These are phyloP conservation scores for Sanderia malayensis DNA, from an alignment of 30 jellyfish, hydroid and myxozoan species.

Conservation along the genomic window DNA sequence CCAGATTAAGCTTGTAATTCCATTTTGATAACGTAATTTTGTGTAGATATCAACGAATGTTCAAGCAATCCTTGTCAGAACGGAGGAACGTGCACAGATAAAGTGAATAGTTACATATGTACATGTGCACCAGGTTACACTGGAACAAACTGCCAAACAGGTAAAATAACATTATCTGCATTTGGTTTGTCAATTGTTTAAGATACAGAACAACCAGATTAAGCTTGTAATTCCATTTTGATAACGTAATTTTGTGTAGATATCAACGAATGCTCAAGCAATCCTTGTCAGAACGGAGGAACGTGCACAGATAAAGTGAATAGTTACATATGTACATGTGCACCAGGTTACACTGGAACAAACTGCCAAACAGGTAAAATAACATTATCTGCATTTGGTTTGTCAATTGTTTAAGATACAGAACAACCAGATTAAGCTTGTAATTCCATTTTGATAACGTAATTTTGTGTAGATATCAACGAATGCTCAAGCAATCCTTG, in stretches of 20 bases:
- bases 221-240: too few relatives aligned
- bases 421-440: too few relatives aligned
- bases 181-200: too few relatives aligned
- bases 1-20: too few relatives aligned
- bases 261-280: constrained; percentile 21
- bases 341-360: constrained; percentile 10
- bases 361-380: constrained; percentile 9
- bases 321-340: constrained; percentile 10
- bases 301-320: constrained; percentile 11
- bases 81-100: constrained; percentile 20
- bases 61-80: constrained; percentile 16
- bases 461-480: not conserved
- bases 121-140: constrained; percentile 10
- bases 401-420: too few relatives aligned
- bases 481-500: constrained; percentile 1
- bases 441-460: too few relatives aligned
- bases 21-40: not conserved
- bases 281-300: constrained; percentile 22
- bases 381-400: too few relatives aligned
- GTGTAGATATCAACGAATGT: constrained; percentile 26
- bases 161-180: constrained; percentile 1
- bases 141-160: constrained; percentile 22
- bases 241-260: constrained; percentile 1
- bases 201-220: too few relatives aligned
- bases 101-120: constrained; percentile 4